Conservation (phyloP, 2,888 invertebrate genomes). For the Ferdinandea cuprea region DNA sequence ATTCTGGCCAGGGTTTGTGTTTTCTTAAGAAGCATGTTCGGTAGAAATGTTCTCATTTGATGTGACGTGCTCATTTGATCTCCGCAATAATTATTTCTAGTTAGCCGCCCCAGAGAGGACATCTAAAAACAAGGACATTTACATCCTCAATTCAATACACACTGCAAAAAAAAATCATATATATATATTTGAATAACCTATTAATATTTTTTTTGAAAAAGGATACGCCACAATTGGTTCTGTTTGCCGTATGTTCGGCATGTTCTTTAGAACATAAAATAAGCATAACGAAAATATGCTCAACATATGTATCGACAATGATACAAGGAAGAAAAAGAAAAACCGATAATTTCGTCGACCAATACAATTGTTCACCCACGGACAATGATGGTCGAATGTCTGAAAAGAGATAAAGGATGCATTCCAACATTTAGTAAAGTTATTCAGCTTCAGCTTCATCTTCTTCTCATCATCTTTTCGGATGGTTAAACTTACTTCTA, state of each 20-base stretch:
- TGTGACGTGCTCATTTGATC: too few relatives aligned
- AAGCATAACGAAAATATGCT: slow-evolving; percentile 97
- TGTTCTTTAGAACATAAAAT: slow-evolving; percentile 94
- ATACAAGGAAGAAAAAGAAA: slow-evolving; percentile 99
- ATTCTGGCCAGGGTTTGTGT: too few relatives aligned
- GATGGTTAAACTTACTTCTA: slow-evolving; percentile 88
- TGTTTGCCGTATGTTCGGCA: slow-evolving; percentile 90
- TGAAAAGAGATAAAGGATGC: slow-evolving; percentile 83
- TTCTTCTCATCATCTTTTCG: not conserved
- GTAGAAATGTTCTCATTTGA: too few relatives aligned
- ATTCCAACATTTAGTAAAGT: slow-evolving; percentile 16
- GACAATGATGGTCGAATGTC: slow-evolving; percentile 99
- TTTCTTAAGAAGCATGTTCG: too few relatives aligned
- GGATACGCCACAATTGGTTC: slow-evolving; percentile 94
- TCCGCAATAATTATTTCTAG: too few relatives aligned
- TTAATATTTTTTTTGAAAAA: slow-evolving; percentile 85
- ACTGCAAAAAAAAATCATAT: not conserved
- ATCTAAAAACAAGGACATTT: too few relatives aligned
- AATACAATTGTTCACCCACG: slow-evolving; percentile 98
- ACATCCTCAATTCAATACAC: not conserved
- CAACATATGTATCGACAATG: slow-evolving; percentile 98
- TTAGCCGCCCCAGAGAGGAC: too few relatives aligned
- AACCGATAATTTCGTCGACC: slow-evolving; percentile 98
- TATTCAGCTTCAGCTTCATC: not conserved
- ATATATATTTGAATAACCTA: not conserved